Evolutionary conservation across 2,797 vertebrate genomes (phyloP), one percentile per base, ranked within the genome.

Genomic region (Silurus lanzhouensis): DNA sequence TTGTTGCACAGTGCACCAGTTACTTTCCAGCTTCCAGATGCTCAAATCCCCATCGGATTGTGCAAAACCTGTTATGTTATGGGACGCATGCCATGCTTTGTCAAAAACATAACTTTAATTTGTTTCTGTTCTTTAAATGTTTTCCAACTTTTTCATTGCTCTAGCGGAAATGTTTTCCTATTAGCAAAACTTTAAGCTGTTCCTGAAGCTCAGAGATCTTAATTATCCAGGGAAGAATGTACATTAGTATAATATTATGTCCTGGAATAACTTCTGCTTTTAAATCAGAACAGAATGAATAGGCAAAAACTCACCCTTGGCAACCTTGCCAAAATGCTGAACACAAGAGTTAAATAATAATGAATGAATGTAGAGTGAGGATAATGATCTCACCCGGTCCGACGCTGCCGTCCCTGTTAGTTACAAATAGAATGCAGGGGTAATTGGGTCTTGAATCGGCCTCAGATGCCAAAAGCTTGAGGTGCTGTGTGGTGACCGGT

Each of bases 401-500:
- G 1, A 90, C 78, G n/a, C 93, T 91, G 74, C 95, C 95, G 0
- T 97, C 96, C 78, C 90, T 94, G 31, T 90, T 93, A 67, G 95
- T 81, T 6, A 89, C 91, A 20, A 93, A 87, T 0, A 99, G 95
- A 68, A 97, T 67, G 68, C 96, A 95, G 0, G 95, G 93, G 0
- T 91, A 89, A 13, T 90, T 58, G 12, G 87, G 86, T 0, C 67
- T 74, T 14, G 83, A 3, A 0, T 87, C 84, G 1, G 20, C 84
- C 2, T 83, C 93, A 0, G 63, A 82, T 83, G 89, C 88, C 61
- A 96, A 91, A 38, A 99, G 94, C 91, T 92, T 95, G 83, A 99
- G 93, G 9, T 94, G 94, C 0, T 97, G 95, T 0, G 97, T 97
- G 3, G 95, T 97, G 82, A 95, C 92, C 0, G 96, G 95, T 0